Percentiles rank a stretch among this genome's conserved stretches.
Conservation (phyloP, 2,797 vertebrate species). For the Bradypodion pumilum region DNA sequence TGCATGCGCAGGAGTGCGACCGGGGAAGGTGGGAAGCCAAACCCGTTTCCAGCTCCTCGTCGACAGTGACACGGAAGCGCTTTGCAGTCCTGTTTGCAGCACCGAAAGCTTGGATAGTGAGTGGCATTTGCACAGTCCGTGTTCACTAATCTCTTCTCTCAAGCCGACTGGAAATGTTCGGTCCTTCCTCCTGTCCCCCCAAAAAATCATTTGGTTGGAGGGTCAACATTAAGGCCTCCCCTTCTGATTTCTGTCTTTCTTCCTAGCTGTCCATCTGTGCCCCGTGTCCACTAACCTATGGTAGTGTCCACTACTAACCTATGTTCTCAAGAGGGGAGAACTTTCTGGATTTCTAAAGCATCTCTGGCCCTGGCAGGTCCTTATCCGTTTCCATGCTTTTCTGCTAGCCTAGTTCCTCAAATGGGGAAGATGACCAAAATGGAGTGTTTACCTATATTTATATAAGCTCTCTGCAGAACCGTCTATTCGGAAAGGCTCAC, state of each 20-base stretch:
- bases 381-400: neutral
- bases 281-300: neutral
- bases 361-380: fast-evolving
- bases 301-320: neutral
- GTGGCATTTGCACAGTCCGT: constrained; percentile 70
- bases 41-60: neutral
- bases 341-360: neutral
- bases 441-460: constrained; percentile 73
- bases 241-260: neutral
- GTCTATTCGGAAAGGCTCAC: constrained; percentile 54
- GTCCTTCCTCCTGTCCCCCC: neutral
- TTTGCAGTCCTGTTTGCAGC: constrained; percentile 59
- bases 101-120: constrained; percentile 56
- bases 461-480: constrained; percentile 48
- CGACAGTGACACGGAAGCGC: constrained; percentile 36
- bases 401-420: constrained; percentile 56
- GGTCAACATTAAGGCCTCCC: neutral
- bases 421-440: constrained; percentile 74
- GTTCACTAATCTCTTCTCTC: constrained; percentile 34
- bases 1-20: neutral
- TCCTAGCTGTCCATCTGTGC: too few species aligned
- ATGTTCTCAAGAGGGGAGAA: neutral
- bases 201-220: neutral
- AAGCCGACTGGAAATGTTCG: constrained; percentile 58
- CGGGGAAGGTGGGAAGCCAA: fast-evolving